Base-by-base conservation (phyloP, 2,113 vertebrate species). In the Gallinago paraguaiae region DNA sequence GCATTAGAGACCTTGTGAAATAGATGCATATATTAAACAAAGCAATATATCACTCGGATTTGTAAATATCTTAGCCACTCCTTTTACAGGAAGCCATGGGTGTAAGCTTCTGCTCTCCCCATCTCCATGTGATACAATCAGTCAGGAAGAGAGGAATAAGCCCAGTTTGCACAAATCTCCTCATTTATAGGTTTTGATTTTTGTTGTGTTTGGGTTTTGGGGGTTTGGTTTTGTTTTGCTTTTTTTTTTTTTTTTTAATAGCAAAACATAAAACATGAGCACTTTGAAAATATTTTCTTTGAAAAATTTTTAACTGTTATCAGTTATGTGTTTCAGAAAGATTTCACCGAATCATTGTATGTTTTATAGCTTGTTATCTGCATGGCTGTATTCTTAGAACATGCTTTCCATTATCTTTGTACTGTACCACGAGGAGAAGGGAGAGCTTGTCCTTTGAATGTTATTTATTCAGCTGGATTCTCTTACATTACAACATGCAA, bases 251-350 rank as follows among this genome's bases (percentile, higher is more conserved):
- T 74, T 48, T 50, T 54, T 35, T 72, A 95, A 89, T 83, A 78
- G 65, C 25, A 83, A 93, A 93, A 74, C 68, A 78, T 57, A 93
- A 97, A 95, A 31, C 67, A 93, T 56, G 46, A 92, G 69, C 81
- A 88, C 59, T 61, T 88, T 92, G 89, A 83, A 97, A 97, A 95
- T 28, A 1, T 68, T 93, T 85, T 86, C n/a, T 91, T 81, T 97
- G 90, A 97, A 97, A 98, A 97, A 97, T 96, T 82, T 76, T 95
- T 93, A 69, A 70, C 72, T 96, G 92, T 96, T 97, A 96, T 96
- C 96, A 87, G 72, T 78, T 95, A 93, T 83, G 87, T 92, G 85
- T 94, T 97, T 97, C 72, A 86, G 91, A 96, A 97, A 95, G 93
- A 96, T 97, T 97, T 97, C 78, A 46, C 69, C 6, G 5, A 48